phyloP scores from a whole-genome alignment of 2,113 vertebrate species.

The Cebidichthys violaceus region DNA sequence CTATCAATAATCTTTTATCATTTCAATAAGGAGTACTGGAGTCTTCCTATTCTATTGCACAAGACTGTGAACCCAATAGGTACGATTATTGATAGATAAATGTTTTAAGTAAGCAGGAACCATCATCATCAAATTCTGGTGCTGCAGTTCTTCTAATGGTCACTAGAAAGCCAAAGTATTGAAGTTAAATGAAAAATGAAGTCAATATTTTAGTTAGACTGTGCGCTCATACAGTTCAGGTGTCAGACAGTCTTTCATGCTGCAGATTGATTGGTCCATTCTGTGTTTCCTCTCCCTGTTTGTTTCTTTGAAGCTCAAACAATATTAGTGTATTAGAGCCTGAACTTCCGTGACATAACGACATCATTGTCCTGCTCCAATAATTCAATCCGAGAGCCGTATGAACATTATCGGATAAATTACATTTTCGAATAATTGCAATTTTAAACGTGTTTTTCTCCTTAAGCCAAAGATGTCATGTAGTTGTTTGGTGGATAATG shows the following conservation, averaged over 20 bases:
- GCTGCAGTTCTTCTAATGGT: not conserved
- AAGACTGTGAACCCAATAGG: not conserved
- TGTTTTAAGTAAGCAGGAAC: not conserved
- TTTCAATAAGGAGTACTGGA: not conserved
- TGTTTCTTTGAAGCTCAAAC: slow-evolving; percentile 26
- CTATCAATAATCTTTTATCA: too few relatives aligned
- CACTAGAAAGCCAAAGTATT: not conserved
- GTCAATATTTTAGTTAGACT: not conserved
- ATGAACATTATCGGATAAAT: not conserved
- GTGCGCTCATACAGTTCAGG: not conserved
- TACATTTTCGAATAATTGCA: not conserved
- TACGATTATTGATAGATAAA: not conserved
- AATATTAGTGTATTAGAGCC: not conserved
- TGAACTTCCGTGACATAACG: not conserved
- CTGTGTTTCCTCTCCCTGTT: slow-evolving; percentile 19
- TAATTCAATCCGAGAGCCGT: not conserved
- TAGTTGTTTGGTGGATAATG: too few relatives aligned
- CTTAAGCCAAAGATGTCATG: too few relatives aligned
- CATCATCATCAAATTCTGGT: not conserved
- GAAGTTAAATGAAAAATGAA: not conserved
- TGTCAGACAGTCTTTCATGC: not conserved
- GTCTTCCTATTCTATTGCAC: not conserved
- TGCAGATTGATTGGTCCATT: not conserved
- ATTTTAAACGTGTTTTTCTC: not conserved
- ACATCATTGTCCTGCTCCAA: slow-evolving; percentile 11